Percentiles rank a stretch among this genome's conserved stretches.
phyloP scores from a whole-genome alignment of 2,888 invertebrate species.

The Aleiodes testaceus region DNA sequence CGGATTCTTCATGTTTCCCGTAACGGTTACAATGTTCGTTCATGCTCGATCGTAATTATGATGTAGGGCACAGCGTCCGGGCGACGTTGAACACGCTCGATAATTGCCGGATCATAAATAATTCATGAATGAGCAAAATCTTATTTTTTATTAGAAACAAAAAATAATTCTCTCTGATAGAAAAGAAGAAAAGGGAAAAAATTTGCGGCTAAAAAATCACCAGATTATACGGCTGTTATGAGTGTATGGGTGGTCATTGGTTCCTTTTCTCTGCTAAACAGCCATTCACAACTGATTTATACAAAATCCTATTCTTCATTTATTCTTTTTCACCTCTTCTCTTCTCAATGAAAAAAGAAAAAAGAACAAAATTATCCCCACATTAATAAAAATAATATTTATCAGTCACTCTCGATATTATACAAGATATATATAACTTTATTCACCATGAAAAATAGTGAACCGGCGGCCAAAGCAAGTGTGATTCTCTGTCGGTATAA shows the following conservation, averaged over 20 bases:
- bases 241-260: slow-evolving; percentile 21
- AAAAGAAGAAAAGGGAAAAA: neutral
- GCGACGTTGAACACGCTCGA: slow-evolving; percentile 44
- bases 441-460: slow-evolving; percentile 11
- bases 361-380: neutral
- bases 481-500: slow-evolving; percentile 38
- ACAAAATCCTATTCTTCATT: neutral
- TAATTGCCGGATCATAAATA: slow-evolving; percentile 53
- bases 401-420: slow-evolving; percentile 23
- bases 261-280: slow-evolving; percentile 22
- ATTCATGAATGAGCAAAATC: slow-evolving; percentile 44
- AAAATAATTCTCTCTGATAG: neutral
- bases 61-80: slow-evolving; percentile 21
- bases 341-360: neutral
- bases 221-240: slow-evolving; percentile 32
- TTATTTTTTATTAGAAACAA: slow-evolving; percentile 13
- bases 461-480: slow-evolving; percentile 26
- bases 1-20: slow-evolving; percentile 19
- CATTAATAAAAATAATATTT: slow-evolving; percentile 18
- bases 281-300: slow-evolving; percentile 7
- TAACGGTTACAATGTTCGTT: slow-evolving; percentile 28
- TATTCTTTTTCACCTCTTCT: neutral
- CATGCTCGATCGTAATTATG: slow-evolving; percentile 35
- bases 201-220: slow-evolving; percentile 3
- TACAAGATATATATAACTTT: slow-evolving; percentile 26